Conservation (phyloP, 2,888 invertebrate species). For the Steromphala cineraria region DNA sequence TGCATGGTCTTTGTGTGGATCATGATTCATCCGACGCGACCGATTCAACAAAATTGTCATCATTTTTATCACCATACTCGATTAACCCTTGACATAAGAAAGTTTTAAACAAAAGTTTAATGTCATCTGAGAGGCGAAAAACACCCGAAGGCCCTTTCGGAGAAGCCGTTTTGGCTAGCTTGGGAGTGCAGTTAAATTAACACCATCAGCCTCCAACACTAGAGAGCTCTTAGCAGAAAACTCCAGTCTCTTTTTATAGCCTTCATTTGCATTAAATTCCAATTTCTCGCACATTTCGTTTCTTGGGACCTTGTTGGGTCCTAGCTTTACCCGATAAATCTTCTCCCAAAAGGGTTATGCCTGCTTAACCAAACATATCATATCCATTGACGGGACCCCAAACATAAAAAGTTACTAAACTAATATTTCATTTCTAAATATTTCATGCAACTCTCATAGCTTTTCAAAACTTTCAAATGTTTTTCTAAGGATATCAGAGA, state of each 20-base stretch:
- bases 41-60: constrained; percentile 8
- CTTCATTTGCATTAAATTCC: neutral
- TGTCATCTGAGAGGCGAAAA: neutral
- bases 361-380: too few relatives aligned
- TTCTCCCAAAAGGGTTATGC: too few relatives aligned
- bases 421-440: too few relatives aligned
- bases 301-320: too few relatives aligned
- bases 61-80: neutral
- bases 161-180: neutral
- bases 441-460: too few relatives aligned
- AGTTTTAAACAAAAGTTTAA: constrained; percentile 8
- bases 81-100: neutral
- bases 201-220: neutral
- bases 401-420: too few relatives aligned
- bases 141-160: neutral
- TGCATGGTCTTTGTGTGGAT: neutral
- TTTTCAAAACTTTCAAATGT: too few relatives aligned
- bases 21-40: neutral
- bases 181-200: neutral
- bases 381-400: too few relatives aligned
- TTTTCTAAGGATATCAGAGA: too few relatives aligned
- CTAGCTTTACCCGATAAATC: too few relatives aligned
- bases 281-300: neutral
- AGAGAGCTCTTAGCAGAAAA: neutral
- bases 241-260: neutral